These are phyloP conservation scores for Synanthedon myopaeformis DNA, from an alignment of 2,888 invertebrate genomes.

Conservation along the genomic window DNA sequence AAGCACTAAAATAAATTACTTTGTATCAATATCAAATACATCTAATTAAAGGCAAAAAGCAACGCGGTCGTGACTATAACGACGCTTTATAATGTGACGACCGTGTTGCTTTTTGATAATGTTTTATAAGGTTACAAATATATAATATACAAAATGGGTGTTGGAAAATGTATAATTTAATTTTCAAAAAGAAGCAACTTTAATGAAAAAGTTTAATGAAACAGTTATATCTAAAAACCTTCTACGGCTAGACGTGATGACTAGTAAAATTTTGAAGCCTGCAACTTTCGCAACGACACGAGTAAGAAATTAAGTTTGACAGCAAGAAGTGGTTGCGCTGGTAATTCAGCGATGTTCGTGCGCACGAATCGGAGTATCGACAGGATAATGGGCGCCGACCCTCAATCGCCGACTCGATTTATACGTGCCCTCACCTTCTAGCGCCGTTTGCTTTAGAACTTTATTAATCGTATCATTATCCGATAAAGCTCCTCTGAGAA, in stretches of 20 bases:
- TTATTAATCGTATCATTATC: conserved; percentile 42
- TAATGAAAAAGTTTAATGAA: too few relatives aligned
- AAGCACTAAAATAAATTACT: too few relatives aligned
- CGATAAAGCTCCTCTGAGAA: neutral
- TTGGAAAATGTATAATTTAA: too few relatives aligned
- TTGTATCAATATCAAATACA: too few relatives aligned
- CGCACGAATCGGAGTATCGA: conserved; percentile 61
- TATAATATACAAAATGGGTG: too few relatives aligned
- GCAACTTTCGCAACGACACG: conserved; percentile 52
- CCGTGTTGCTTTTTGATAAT: too few relatives aligned
- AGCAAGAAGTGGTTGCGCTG: conserved; percentile 51
- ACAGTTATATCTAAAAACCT: too few relatives aligned
- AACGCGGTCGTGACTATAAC: too few relatives aligned
- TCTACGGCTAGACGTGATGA: neutral
- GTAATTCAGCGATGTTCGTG: conserved; percentile 66
- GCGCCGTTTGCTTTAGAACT: conserved; percentile 34
- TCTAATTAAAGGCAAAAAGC: too few relatives aligned
- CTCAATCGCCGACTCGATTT: conserved; percentile 33
- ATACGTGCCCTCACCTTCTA: conserved; percentile 33
- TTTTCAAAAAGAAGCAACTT: too few relatives aligned
- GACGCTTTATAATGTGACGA: too few relatives aligned
- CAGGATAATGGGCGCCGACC: conserved; percentile 50
- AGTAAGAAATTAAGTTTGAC: conserved; percentile 63
- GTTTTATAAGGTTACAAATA: too few relatives aligned
- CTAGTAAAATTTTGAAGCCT: conserved; percentile 2